phyloP scores from a whole-genome alignment of 2,113 vertebrate genomes.

The Phylloscopus trochilus region DNA sequence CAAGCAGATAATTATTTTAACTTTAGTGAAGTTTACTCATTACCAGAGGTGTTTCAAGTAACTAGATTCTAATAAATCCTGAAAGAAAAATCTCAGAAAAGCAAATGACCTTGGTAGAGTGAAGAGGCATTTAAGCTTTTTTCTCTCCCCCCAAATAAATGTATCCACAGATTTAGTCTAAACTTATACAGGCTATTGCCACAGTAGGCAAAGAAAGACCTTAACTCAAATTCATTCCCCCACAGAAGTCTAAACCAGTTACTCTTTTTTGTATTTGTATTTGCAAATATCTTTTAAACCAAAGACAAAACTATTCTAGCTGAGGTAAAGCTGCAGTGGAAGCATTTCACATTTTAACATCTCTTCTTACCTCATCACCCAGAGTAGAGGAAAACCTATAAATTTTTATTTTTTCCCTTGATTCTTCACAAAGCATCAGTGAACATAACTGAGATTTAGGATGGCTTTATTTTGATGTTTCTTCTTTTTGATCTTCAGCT shows the following conservation, averaged over 20 bases:
- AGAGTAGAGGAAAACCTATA: not conserved
- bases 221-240: not conserved
- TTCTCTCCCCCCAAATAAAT: accelerated
- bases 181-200: not conserved
- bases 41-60: not conserved
- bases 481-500: not conserved
- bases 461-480: not conserved
- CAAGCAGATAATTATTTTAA: not conserved
- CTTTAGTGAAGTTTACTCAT: not conserved
- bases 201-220: not conserved
- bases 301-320: not conserved
- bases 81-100: not conserved
- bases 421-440: not conserved
- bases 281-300: not conserved
- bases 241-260: not conserved
- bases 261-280: not conserved
- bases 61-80: not conserved
- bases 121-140: not conserved
- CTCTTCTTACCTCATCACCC: not conserved
- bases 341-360: not conserved
- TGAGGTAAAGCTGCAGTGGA: not conserved
- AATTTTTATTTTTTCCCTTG: accelerated
- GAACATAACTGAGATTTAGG: not conserved
- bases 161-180: not conserved
- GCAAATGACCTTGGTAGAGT: not conserved